Evolutionary conservation across 2,113 vertebrate species (phyloP), one percentile per base, ranked within the genome.

Genomic region (Ifrita kowaldi): DNA sequence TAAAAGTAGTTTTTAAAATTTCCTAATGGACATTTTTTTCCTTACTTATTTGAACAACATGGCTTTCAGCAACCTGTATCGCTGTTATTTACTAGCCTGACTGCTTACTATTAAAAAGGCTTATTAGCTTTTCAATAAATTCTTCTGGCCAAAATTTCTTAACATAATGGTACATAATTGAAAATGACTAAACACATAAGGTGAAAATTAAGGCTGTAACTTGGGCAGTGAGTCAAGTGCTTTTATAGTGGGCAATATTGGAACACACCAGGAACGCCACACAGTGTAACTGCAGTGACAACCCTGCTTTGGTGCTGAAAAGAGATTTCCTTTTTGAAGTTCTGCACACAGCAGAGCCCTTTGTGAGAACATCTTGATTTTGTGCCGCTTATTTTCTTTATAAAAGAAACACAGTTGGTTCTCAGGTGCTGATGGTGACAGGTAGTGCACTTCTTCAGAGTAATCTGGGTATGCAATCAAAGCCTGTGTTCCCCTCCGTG

Each of bases 231-330:
- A 85, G 8, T 55, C 7, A 71, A 52, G 17, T 71, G 33, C 33
- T 83, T 85, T 92, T 39, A 17, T 8, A 79, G 23, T 71, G 39
- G 30, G 4, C 35, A 56, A 37, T 47, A 60, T 0, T 33, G 24
- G 13, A 49, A 91, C 13, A 50, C 1, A 5, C 8, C 17, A 87
- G 64, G 11, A 76, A 32, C 7, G 3, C 16, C 46, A 56, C 13
- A 41, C 55, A 81, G 19, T 3, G 3, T 55, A 78, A 80, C 26
- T 46, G 23, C 35, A 74, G 46, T 17, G 39, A 50, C 0, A 5
- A 26, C 5, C 5, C 1, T 0, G 0, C 1, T 77, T 75, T 60
- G 49, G 32, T 79, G 22, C 44, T 73, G n/a, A 52, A 59, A 78
- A 56, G 27, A 90, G 59, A 83, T 88, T 41, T 84, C 20, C 17